These are phyloP conservation scores for Luidia sarsii DNA, from an alignment of 53 echinoderm and acorn worm species.

Conservation along the genomic window DNA sequence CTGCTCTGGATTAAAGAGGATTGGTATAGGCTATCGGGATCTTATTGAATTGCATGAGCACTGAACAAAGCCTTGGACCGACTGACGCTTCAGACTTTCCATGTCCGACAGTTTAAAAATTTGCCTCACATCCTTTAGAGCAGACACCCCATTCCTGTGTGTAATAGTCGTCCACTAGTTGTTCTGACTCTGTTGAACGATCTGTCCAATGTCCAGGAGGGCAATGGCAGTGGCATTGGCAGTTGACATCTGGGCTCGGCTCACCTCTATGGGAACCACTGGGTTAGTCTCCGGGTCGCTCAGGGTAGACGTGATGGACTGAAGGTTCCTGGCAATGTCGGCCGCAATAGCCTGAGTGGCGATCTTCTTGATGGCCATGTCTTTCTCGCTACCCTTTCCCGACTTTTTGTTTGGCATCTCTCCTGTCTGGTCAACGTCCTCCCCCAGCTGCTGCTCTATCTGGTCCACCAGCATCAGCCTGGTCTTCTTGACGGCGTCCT, in stretches of 20 bases:
- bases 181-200: conserved; percentile 43
- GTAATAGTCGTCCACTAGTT: conserved; percentile 29
- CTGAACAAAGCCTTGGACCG: no score
- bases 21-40: no score
- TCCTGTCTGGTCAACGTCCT: background rate
- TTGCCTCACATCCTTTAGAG: background rate
- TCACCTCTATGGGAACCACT: conserved; percentile 14
- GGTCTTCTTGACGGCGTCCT: conserved; percentile 16
- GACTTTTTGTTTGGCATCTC: background rate
- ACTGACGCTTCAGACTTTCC: no score
- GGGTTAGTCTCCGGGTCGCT: conserved; percentile 16
- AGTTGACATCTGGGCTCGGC: conserved; percentile 28
- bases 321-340: conserved; percentile 32
- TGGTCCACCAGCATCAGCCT: background rate
- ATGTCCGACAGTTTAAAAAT: background rate
- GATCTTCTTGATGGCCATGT: background rate
- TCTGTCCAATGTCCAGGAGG: conserved; percentile 38
- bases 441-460: background rate
- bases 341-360: background rate
- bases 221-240: conserved; percentile 49
- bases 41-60: no score
- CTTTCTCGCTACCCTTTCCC: background rate
- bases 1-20: no score
- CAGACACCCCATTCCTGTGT: no score
- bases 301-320: conserved; percentile 20